Conservation (phyloP, 2,113 vertebrate genomes). For the Mus spicilegus region DNA sequence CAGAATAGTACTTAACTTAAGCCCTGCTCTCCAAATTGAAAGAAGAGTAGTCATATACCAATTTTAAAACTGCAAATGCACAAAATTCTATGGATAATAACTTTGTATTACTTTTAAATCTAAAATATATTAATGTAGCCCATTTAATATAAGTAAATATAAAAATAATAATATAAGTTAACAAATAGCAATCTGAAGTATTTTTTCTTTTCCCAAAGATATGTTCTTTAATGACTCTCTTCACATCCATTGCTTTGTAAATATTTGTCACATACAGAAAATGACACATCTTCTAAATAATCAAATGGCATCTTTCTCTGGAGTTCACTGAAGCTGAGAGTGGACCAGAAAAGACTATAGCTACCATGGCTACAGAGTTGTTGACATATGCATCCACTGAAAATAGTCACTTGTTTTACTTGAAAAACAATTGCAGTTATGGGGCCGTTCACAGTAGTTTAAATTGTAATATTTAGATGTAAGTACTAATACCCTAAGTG, state of each 20-base stretch:
- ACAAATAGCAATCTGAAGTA: background rate
- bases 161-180: background rate
- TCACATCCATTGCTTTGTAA: background rate
- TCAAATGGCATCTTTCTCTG: background rate
- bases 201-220: too few relatives aligned
- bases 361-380: background rate
- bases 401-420: background rate
- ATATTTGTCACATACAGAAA: too few relatives aligned
- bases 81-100: background rate
- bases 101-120: background rate
- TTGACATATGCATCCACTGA: background rate
- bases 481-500: background rate
- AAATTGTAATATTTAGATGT: background rate
- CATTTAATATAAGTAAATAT: background rate
- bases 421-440: background rate
- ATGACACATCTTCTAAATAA: background rate
- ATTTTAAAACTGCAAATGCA: background rate
- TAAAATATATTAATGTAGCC: background rate
- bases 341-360: background rate
- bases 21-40: background rate
- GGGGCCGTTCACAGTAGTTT: background rate
- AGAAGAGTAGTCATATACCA: background rate
- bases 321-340: too few relatives aligned
- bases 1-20: background rate
- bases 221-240: rapidly evolving